Evolutionary conservation across 2,797 vertebrate genomes (phyloP).

Genomic region (Sciurus carolinensis): DNA sequence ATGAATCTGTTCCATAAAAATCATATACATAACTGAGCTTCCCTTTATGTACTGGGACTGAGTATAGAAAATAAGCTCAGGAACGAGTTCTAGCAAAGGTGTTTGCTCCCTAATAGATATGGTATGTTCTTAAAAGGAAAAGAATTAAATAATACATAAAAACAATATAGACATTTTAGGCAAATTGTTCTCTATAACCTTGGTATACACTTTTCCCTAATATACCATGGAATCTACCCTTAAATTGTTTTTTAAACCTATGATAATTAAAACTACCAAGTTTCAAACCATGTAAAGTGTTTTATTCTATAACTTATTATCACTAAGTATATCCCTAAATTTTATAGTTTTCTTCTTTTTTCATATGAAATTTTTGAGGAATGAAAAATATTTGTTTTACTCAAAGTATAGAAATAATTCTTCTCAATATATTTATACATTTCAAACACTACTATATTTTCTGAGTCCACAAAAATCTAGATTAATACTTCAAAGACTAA

Average conservation of each 20-base stretch:
- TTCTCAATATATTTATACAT: neutral
- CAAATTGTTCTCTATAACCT: neutral
- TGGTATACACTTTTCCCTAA: neutral
- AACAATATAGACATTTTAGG: neutral
- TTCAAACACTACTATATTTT: neutral
- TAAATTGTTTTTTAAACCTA: too few relatives aligned
- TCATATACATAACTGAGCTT: too few relatives aligned
- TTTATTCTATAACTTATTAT: too few relatives aligned
- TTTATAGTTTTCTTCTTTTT: neutral
- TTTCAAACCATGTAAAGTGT: too few relatives aligned
- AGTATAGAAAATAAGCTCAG: too few relatives aligned
- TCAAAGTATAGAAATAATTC: neutral
- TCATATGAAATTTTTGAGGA: neutral
- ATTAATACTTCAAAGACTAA: conserved; percentile 25
- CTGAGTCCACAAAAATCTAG: neutral
- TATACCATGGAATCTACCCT: neutral
- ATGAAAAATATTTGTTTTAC: neutral
- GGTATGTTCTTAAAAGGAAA: neutral
- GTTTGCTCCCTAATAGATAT: neutral
- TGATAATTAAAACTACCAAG: neutral
- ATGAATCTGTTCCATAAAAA: too few relatives aligned
- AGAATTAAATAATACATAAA: neutral
- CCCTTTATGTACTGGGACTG: too few relatives aligned
- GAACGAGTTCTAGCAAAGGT: too few relatives aligned
- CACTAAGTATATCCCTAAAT: neutral